Evolutionary conservation across 2,888 invertebrate species (phyloP).

Genomic region (Scrobipalpa costella): DNA sequence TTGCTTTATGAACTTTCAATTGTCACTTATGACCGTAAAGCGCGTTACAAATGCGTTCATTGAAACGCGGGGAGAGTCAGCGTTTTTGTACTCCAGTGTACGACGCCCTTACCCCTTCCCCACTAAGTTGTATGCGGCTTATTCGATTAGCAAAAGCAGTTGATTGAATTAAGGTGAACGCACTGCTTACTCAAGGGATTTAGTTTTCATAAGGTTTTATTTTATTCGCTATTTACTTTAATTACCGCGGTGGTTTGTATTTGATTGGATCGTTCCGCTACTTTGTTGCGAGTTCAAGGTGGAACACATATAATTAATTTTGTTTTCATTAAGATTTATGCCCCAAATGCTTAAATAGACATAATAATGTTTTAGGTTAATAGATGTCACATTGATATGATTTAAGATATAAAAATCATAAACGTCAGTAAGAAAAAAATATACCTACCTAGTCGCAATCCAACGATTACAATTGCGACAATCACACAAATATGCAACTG

Average conservation of each 20-base stretch:
- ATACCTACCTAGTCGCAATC: background rate
- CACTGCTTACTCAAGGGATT: conserved; percentile 47
- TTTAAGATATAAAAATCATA: no score
- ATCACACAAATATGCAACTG: background rate
- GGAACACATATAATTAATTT: no score
- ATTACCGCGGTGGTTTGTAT: background rate
- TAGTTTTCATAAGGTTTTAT: conserved; percentile 52
- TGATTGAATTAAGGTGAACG: conserved; percentile 78
- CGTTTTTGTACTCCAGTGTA: conserved; percentile 43
- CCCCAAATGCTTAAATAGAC: no score
- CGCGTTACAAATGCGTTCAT: conserved; percentile 22
- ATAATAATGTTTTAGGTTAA: no score
- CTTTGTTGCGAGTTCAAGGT: background rate
- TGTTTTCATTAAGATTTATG: no score
- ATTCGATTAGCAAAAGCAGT: conserved; percentile 74
- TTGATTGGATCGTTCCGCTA: background rate
- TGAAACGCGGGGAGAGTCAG: conserved; percentile 37
- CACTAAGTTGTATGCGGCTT: conserved; percentile 72
- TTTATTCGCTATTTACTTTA: conserved; percentile 30
- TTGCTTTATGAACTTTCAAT: conserved; percentile 18
- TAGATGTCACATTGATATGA: no score
- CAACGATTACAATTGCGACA: background rate
- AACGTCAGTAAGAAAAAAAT: no score
- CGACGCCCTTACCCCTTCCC: conserved; percentile 45
- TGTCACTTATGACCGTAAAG: conserved; percentile 17